Evolutionary conservation across 2,888 invertebrate species (phyloP).

Genomic region (Cantharis flavilabris): DNA sequence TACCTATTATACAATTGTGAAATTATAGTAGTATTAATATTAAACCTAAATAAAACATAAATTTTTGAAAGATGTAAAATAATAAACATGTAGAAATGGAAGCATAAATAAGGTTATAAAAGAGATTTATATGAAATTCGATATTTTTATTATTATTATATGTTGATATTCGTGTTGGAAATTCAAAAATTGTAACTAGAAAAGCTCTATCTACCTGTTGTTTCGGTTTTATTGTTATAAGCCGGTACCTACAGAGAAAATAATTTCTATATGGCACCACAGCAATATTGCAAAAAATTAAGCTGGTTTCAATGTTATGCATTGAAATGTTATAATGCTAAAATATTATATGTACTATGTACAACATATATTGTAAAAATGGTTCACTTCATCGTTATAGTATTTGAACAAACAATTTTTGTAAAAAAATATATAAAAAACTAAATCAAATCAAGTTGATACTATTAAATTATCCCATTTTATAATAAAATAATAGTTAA

Average conservation of each 20-base stretch:
- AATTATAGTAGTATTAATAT: background rate
- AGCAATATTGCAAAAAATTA: background rate
- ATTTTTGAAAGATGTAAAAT: background rate
- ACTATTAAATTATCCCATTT: too few species aligned
- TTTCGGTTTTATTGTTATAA: background rate
- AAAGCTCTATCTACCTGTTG: background rate
- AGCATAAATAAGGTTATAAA: background rate
- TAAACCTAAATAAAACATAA: background rate
- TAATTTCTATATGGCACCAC: background rate
- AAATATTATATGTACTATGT: too few species aligned
- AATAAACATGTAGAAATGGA: background rate
- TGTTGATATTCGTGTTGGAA: background rate
- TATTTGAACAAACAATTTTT: too few species aligned
- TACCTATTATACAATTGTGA: background rate
- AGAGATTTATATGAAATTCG: background rate
- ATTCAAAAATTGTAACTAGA: background rate
- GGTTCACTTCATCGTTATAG: too few species aligned
- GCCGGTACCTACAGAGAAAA: background rate
- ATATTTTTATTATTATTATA: background rate
- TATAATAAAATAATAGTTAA: too few species aligned
- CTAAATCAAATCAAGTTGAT: too few species aligned
- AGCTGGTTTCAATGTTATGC: background rate
- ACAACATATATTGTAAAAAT: too few species aligned
- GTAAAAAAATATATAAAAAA: too few species aligned
- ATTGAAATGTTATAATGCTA: background rate